Evolutionary conservation across 2,113 vertebrate species (phyloP).

Genomic region (Vulpes lagopus): DNA sequence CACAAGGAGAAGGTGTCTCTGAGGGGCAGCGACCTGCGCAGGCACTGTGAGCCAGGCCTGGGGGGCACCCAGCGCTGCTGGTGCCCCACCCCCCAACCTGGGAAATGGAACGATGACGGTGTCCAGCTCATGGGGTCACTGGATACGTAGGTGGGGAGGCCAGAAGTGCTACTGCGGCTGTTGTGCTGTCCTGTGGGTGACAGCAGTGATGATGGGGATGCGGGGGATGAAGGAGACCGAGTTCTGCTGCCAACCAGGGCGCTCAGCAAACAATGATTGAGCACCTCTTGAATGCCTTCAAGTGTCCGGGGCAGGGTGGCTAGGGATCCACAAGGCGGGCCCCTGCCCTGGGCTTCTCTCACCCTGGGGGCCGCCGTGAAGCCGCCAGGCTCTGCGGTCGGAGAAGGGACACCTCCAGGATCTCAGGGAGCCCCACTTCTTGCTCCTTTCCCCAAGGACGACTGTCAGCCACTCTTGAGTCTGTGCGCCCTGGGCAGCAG

Average conservation of each 20-base stretch:
- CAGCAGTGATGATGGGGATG: background rate
- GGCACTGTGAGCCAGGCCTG: background rate
- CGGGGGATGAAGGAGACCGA: fast-evolving
- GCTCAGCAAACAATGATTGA: background rate
- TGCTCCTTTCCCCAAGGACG: background rate
- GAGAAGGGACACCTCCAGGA: background rate
- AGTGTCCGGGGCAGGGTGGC: fast-evolving
- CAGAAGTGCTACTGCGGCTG: background rate
- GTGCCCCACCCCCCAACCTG: background rate
- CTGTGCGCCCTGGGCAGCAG: background rate
- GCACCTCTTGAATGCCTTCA: background rate
- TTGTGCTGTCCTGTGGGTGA: too few relatives aligned
- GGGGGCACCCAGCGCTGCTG: background rate
- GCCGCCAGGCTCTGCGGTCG: background rate
- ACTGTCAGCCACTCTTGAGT: background rate
- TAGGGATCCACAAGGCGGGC: background rate
- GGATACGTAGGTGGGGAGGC: fast-evolving
- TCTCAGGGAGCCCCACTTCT: background rate
- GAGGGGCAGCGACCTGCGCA: background rate
- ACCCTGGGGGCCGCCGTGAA: background rate
- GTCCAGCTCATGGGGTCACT: background rate
- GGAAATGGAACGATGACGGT: background rate
- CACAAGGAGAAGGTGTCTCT: background rate
- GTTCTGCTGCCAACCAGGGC: background rate
- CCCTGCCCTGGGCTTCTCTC: background rate